phyloP scores from a whole-genome alignment of 2,797 vertebrate species.

The Ctenochaetus hawaiiensis region DNA sequence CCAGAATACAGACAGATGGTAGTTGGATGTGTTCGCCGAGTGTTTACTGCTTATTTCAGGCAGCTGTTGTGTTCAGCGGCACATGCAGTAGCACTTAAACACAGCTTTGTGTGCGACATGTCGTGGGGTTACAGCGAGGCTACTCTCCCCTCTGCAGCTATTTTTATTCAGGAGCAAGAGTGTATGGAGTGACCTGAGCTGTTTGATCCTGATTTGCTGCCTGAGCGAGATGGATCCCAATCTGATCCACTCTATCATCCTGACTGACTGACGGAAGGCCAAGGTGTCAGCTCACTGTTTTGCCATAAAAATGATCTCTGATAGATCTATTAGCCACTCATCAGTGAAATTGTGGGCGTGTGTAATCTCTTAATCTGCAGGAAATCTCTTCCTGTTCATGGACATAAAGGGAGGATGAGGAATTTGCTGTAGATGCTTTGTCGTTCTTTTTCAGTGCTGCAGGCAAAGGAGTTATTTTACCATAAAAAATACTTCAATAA shows the following conservation, averaged over 20 bases:
- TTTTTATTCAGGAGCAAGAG: constrained; percentile 64
- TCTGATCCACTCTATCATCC: constrained; percentile 61
- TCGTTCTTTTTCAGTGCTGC: constrained; percentile 2
- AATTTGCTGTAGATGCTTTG: constrained; percentile 31
- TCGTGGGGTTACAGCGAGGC: constrained; percentile 43
- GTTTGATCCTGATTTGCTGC: constrained; percentile 69
- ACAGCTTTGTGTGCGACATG: constrained; percentile 62
- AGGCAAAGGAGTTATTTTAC: neutral
- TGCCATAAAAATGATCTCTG: constrained; percentile 41
- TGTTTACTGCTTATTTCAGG: constrained; percentile 54
- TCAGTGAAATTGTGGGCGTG: constrained; percentile 57
- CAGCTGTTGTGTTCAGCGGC: constrained; percentile 55
- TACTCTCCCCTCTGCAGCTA: constrained; percentile 68
- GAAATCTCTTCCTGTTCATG: constrained; percentile 58
- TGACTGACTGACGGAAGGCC: constrained; percentile 46
- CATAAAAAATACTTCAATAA: neutral
- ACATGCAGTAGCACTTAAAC: constrained; percentile 62
- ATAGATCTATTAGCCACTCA: constrained; percentile 70
- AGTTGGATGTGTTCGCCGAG: constrained; percentile 30
- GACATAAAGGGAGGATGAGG: constrained; percentile 24
- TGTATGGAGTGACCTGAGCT: constrained; percentile 36
- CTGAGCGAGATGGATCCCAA: constrained; percentile 45
- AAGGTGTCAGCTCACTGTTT: constrained; percentile 34
- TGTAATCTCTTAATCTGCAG: constrained; percentile 71
- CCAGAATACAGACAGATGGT: constrained; percentile 68